These are phyloP conservation scores for Saturnia pavonia DNA, from an alignment of 2,888 invertebrate species.

Conservation along the genomic window DNA sequence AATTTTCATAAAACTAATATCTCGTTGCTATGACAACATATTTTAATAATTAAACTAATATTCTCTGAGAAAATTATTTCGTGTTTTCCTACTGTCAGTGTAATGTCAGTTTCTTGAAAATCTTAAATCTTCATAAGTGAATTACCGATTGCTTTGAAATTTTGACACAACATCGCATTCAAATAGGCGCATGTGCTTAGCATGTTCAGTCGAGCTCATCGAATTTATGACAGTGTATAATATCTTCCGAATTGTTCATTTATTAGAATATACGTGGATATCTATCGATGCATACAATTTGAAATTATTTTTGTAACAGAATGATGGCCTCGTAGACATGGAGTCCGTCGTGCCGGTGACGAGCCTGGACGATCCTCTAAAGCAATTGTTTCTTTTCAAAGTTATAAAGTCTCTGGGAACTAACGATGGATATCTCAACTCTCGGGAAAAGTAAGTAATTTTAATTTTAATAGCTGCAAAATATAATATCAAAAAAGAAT, in stretches of 20 bases:
- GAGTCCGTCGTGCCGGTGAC: slow-evolving; percentile 15
- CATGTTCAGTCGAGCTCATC: neutral
- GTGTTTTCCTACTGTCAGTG: too few relatives aligned
- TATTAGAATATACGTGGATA: slow-evolving; percentile 13
- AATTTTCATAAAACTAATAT: too few relatives aligned
- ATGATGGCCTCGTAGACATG: slow-evolving; percentile 34
- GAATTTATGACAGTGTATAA: neutral
- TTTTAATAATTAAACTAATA: too few relatives aligned
- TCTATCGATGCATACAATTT: slow-evolving; percentile 16
- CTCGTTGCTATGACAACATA: too few relatives aligned
- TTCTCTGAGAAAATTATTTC: too few relatives aligned
- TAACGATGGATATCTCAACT: neutral
- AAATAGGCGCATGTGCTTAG: too few relatives aligned
- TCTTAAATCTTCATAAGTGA: too few relatives aligned
- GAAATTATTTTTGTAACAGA: slow-evolving; percentile 23
- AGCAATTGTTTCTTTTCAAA: slow-evolving; percentile 32
- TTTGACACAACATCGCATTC: too few relatives aligned
- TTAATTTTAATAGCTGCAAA: too few relatives aligned
- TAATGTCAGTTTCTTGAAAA: too few relatives aligned
- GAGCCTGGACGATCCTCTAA: slow-evolving; percentile 17
- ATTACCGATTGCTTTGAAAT: too few relatives aligned
- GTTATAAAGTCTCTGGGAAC: slow-evolving; percentile 31
- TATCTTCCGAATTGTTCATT: neutral
- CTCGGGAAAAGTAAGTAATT: neutral
- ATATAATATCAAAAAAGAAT: too few relatives aligned